Evolutionary conservation across 2,888 invertebrate species (phyloP).

Genomic region (Torymus aiolomorphi): DNA sequence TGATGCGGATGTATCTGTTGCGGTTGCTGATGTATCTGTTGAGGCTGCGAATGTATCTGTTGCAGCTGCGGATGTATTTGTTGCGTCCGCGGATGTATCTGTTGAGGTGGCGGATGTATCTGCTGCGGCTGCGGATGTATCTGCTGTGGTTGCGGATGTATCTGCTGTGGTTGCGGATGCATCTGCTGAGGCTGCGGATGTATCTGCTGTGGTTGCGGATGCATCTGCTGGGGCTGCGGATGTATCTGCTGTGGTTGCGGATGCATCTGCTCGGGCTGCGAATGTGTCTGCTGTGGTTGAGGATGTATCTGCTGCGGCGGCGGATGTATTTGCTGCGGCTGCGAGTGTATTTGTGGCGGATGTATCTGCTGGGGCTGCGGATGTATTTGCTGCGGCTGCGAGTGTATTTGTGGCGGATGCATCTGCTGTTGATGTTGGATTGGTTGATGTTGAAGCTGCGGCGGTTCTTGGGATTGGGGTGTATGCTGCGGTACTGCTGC

Average conservation of each 20-base stretch:
- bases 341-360: neutral
- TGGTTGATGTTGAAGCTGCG: too few relatives aligned
- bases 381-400: conserved; percentile 44
- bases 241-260: too few relatives aligned
- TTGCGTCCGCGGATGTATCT: too few relatives aligned
- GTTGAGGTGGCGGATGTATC: neutral
- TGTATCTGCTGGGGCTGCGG: neutral
- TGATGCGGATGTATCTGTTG: conserved; percentile 3
- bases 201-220: too few relatives aligned
- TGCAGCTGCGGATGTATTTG: conserved; percentile 6
- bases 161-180: neutral
- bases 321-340: neutral
- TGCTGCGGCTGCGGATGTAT: conserved; percentile 9
- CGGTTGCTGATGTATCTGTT: neutral
- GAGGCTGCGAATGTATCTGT: neutral
- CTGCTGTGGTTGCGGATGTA: conserved; percentile 47
- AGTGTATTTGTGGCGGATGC: conserved; percentile 18
- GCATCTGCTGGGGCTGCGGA: too few relatives aligned
- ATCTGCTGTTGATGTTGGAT: too few relatives aligned
- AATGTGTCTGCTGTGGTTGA: too few relatives aligned
- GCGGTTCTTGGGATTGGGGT: too few relatives aligned
- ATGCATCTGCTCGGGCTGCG: conserved; percentile 7
- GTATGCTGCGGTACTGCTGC: too few relatives aligned
- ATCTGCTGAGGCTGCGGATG: too few relatives aligned
- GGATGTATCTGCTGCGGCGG: conserved; percentile 12